phyloP scores from a whole-genome alignment of 1,140 invertebrate genomes.

The Capitella teleta region DNA sequence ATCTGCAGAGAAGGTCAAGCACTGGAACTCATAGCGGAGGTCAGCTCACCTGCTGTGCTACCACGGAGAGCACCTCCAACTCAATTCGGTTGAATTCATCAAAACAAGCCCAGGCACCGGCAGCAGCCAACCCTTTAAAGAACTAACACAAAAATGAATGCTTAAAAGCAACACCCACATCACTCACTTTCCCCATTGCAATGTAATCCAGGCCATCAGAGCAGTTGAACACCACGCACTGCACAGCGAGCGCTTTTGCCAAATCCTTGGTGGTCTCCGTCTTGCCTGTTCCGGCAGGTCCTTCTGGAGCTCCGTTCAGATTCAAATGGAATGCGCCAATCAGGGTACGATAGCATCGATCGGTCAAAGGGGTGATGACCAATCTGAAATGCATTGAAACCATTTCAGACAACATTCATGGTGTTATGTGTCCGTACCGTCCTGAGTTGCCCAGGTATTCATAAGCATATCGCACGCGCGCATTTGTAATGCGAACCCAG shows the following conservation, averaged over 20 bases:
- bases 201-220: conserved; percentile 44
- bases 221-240: conserved; percentile 45
- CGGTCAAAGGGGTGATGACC: conserved; percentile 43
- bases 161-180: not conserved
- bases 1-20: conserved; percentile 52
- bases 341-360: conserved; percentile 37
- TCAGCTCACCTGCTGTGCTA: conserved; percentile 41
- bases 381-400: conserved; percentile 20
- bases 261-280: conserved; percentile 45
- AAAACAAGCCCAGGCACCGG: conserved; percentile 45
- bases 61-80: conserved; percentile 43
- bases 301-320: conserved; percentile 43
- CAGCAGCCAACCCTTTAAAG: conserved; percentile 43
- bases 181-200: conserved; percentile 42
- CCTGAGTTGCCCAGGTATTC: conserved; percentile 42
- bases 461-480: conserved; percentile 40
- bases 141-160: conserved; percentile 25
- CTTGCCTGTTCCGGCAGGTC: conserved; percentile 43
- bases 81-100: conserved; percentile 46
- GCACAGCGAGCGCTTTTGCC: conserved; percentile 43
- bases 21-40: too few relatives aligned
- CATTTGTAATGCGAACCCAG: conserved; percentile 39
- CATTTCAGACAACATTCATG: too few relatives aligned
- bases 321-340: conserved; percentile 41
- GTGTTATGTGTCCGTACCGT: too few relatives aligned